Conservation (phyloP, 53 echinoderm and acorn worm species). For the Mesocentrotus franciscanus region DNA sequence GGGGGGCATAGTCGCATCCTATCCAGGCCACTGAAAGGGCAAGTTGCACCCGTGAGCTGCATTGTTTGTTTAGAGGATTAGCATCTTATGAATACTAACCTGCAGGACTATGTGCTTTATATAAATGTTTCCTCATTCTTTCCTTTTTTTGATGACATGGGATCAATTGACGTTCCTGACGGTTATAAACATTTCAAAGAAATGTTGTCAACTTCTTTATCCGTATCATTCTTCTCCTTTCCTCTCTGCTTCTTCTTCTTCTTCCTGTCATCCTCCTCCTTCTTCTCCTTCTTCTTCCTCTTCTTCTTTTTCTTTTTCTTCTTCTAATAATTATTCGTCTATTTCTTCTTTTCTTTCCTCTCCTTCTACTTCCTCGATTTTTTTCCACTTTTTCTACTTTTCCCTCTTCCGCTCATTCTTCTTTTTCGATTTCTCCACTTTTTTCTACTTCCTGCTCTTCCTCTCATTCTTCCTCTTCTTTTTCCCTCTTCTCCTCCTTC, state of each 20-base stretch:
- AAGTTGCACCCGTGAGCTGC: not conserved
- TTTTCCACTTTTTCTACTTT: not conserved
- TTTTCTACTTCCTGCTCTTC: not conserved
- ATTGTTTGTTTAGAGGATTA: not conserved
- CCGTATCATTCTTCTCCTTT: too few relatives aligned
- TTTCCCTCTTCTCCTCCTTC: not conserved
- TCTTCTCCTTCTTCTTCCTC: not conserved
- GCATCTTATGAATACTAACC: not conserved
- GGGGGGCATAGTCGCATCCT: not conserved
- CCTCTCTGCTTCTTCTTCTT: not conserved
- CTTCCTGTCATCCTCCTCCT: not conserved
- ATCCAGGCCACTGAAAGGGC: not conserved
- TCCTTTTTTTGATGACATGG: not conserved
- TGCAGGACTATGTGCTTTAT: not conserved
- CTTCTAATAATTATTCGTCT: not conserved
- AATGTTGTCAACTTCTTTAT: too few relatives aligned
- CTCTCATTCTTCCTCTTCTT: not conserved
- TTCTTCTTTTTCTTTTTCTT: not conserved
- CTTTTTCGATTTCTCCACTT: too few relatives aligned
- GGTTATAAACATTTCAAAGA: too few relatives aligned
- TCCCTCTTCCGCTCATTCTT: too few relatives aligned
- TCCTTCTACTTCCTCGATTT: too few relatives aligned
- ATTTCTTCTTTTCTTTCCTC: not conserved
- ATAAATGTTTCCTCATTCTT: not conserved
- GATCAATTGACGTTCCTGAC: not conserved